phyloP scores from a whole-genome alignment of 37 sponge, comb jelly and placozoan species.

The Tethya wilhelma region DNA sequence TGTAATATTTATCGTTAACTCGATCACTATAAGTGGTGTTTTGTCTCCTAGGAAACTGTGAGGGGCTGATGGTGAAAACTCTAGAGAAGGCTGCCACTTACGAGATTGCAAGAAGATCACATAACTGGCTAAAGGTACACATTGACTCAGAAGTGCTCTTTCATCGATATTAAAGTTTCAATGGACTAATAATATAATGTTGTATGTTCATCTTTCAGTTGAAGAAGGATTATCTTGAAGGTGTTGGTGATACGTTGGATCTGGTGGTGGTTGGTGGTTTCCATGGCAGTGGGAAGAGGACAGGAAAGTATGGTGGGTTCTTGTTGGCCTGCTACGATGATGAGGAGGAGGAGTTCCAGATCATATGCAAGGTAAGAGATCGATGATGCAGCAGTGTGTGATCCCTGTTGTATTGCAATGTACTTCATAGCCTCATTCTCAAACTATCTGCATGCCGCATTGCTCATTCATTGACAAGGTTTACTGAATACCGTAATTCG shows the following conservation, averaged over 20 bases:
- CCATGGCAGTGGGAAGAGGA: constrained; percentile 95
- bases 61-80: constrained; percentile 99
- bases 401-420: too few species aligned
- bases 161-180: neutral
- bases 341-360: constrained; percentile 92
- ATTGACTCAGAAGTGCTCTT: neutral
- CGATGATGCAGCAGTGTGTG: too few species aligned
- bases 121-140: constrained; percentile 96
- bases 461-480: too few species aligned
- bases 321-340: constrained; percentile 96
- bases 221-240: constrained; percentile 99
- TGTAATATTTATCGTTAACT: too few species aligned
- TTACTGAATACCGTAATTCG: too few species aligned
- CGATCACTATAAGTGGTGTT: too few species aligned
- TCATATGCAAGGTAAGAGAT: constrained; percentile 94
- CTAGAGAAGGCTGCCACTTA: constrained; percentile 95
- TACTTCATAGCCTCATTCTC: too few species aligned
- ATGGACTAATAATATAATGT: neutral
- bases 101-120: constrained; percentile 96
- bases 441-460: too few species aligned
- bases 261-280: constrained; percentile 96
- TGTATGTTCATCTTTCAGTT: constrained; percentile 48
- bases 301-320: constrained; percentile 96
- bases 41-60: constrained; percentile 81
- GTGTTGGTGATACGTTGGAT: constrained; percentile 96